Percentiles rank a stretch among this genome's conserved stretches.
Conservation (phyloP, 2,113 vertebrate genomes). For the Syngnathus floridae region DNA sequence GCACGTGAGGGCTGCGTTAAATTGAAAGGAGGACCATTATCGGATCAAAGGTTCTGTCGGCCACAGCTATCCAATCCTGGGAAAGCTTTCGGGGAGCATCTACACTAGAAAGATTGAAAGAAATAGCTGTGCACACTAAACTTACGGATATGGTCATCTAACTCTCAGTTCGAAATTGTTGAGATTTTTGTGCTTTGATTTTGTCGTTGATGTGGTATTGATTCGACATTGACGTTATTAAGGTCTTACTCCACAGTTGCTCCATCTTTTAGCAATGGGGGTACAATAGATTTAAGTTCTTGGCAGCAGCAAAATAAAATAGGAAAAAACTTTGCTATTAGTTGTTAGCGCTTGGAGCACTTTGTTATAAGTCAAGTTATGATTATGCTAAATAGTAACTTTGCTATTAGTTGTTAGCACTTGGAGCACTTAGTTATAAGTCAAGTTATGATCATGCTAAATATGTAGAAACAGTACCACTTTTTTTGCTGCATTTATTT, state of each 20-base stretch:
- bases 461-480: neutral
- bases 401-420: neutral
- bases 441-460: neutral
- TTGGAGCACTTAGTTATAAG: neutral
- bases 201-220: neutral
- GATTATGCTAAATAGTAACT: neutral
- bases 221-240: neutral
- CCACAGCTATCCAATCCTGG: neutral
- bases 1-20: slow-evolving; percentile 16
- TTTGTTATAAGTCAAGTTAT: neutral
- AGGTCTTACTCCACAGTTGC: neutral
- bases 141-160: neutral
- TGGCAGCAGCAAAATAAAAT: neutral
- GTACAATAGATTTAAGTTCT: neutral
- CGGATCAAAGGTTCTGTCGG: neutral
- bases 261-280: neutral
- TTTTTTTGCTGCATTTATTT: neutral
- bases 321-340: neutral
- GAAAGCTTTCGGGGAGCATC: slow-evolving; percentile 1
- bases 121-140: neutral
- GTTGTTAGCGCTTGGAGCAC: neutral
- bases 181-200: neutral
- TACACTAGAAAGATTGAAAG: neutral
- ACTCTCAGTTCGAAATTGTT: neutral
- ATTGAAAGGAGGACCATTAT: slow-evolving; percentile 5